These are phyloP conservation scores for Oncorhynchus masou DNA, from an alignment of 2,113 vertebrate genomes.

Conservation along the genomic window DNA sequence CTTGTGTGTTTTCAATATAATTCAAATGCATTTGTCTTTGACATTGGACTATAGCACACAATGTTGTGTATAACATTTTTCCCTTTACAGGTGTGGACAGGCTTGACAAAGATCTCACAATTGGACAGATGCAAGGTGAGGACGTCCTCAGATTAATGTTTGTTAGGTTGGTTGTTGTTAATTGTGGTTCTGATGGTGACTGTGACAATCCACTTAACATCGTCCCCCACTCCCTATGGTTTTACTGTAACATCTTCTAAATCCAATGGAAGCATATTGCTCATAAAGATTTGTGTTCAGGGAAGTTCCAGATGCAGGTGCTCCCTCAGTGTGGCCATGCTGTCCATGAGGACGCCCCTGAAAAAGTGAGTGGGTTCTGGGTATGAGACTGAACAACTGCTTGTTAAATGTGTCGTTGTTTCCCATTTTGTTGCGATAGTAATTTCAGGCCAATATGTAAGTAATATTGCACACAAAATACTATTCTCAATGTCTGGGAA, in stretches of 20 bases:
- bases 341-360: conserved; percentile 97
- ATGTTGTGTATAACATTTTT: background rate
- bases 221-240: no score
- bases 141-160: background rate
- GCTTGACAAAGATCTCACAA: conserved; percentile 98
- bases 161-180: background rate
- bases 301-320: conserved; percentile 99
- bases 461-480: no score
- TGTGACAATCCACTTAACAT: background rate
- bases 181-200: background rate
- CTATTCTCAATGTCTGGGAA: no score
- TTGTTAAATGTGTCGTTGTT: background rate
- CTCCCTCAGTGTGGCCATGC: conserved; percentile 97
- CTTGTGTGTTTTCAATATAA: background rate
- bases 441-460: background rate
- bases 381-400: background rate
- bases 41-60: no score
- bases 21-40: no score
- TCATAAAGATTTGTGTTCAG: conserved; percentile 58
- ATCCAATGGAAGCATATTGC: no score
- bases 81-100: conserved; percentile 88
- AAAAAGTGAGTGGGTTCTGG: conserved; percentile 80
- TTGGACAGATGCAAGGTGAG: conserved; percentile 99
- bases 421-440: background rate
- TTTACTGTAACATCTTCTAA: no score